Evolutionary conservation across 2,888 invertebrate genomes (phyloP).

Genomic region (Subacronicta megacephala): DNA sequence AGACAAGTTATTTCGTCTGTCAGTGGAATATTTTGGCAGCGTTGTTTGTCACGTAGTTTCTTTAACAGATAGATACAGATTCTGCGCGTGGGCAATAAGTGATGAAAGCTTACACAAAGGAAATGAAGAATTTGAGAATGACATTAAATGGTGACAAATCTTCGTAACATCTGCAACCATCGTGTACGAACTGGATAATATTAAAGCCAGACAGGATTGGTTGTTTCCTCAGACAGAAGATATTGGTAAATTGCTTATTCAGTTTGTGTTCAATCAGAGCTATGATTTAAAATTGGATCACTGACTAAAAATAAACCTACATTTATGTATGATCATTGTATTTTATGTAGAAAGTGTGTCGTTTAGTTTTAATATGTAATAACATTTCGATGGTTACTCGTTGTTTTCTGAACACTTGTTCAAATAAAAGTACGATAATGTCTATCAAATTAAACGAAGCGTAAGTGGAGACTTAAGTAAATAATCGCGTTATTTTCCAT

Average conservation of each 20-base stretch:
- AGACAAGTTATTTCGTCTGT: constrained; percentile 33
- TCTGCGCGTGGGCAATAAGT: constrained; percentile 46
- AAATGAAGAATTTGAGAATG: constrained; percentile 43
- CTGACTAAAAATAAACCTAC: neutral
- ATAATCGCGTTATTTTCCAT: constrained; percentile 46
- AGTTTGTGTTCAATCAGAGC: constrained; percentile 7
- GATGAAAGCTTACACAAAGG: constrained; percentile 44
- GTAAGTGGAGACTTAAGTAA: constrained; percentile 46
- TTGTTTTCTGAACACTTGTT: constrained; percentile 45
- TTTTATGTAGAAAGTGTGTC: neutral
- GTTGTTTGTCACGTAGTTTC: constrained; percentile 13
- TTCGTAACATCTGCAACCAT: constrained; percentile 32
- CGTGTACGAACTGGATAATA: constrained; percentile 29
- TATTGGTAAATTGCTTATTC: constrained; percentile 29
- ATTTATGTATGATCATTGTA: neutral
- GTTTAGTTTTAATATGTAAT: constrained; percentile 4
- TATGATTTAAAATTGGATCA: constrained; percentile 12
- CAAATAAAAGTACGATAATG: constrained; percentile 44
- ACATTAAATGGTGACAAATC: constrained; percentile 39
- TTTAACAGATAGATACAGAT: constrained; percentile 18
- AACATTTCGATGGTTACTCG: constrained; percentile 4
- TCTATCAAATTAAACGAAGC: constrained; percentile 29
- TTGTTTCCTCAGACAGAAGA: constrained; percentile 35
- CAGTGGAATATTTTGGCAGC: constrained; percentile 30
- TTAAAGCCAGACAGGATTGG: constrained; percentile 35